These are phyloP conservation scores for Parotia lawesii DNA, from an alignment of 2,113 vertebrate species.

Conservation along the genomic window DNA sequence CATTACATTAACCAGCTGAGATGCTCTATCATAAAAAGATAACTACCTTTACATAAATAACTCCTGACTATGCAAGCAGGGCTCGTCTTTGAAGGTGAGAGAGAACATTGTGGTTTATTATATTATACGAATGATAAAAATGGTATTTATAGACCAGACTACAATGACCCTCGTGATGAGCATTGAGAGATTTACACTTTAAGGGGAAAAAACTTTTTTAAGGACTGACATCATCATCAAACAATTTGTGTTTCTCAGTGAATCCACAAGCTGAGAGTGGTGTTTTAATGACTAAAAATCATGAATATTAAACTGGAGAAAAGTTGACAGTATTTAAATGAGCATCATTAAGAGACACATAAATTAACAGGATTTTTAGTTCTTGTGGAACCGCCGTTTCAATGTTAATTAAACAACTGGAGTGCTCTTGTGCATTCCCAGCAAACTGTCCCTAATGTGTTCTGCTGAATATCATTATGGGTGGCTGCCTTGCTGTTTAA, in stretches of 20 bases:
- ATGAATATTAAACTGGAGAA: conserved; percentile 81
- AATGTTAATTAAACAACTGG: conserved; percentile 85
- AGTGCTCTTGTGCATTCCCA: conserved; percentile 78
- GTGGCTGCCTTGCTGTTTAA: conserved; percentile 84
- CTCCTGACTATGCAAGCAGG: conserved; percentile 21
- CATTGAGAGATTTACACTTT: conserved; percentile 15
- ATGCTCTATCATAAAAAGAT: conserved; percentile 39
- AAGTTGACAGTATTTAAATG: conserved; percentile 87
- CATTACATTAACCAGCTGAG: conserved; percentile 59
- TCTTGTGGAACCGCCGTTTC: conserved; percentile 81
- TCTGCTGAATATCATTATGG: conserved; percentile 84
- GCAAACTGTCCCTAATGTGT: conserved; percentile 81
- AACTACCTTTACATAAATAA: conserved; percentile 64
- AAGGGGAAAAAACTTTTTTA: conserved; percentile 47
- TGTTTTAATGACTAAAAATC: conserved; percentile 79
- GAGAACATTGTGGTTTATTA: conserved; percentile 23
- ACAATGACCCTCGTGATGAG: conserved; percentile 29
- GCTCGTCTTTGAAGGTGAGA: conserved; percentile 35
- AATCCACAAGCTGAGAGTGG: conserved; percentile 58
- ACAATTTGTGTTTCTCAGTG: conserved; percentile 63
- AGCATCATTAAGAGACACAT: conserved; percentile 85
- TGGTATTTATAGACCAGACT: conserved; percentile 41
- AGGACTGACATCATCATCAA: conserved; percentile 65
- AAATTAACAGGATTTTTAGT: conserved; percentile 86
- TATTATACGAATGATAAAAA: conserved; percentile 35